Conservation (phyloP, 1,140 invertebrate species). For the Pseudomyrmex flavicornis region DNA sequence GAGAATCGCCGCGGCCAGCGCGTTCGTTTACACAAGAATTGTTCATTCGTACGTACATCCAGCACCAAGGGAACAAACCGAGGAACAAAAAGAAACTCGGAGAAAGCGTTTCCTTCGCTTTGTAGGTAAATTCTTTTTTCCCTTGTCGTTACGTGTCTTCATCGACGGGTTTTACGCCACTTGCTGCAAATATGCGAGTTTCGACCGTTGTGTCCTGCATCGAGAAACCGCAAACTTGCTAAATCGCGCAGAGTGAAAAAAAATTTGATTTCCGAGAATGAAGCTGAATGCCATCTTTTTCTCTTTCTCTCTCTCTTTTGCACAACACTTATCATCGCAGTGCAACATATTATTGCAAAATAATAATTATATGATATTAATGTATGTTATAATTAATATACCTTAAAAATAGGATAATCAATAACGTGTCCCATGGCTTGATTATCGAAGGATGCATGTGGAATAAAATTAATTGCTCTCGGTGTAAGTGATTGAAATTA, state of each 20-base stretch:
- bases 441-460: not conserved
- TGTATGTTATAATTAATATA: not conserved
- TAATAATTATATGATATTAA: too few species aligned
- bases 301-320: too few species aligned
- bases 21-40: constrained; percentile 65
- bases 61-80: constrained; percentile 37
- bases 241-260: not conserved
- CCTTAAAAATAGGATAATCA: not conserved
- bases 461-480: not conserved
- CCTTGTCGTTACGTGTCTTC: constrained; percentile 11
- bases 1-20: constrained; percentile 9
- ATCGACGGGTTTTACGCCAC: constrained; percentile 4
- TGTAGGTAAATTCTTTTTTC: constrained; percentile 34
- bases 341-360: too few species aligned
- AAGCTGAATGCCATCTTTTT: not conserved
- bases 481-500: not conserved
- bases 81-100: constrained; percentile 29
- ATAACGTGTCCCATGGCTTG: not conserved
- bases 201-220: not conserved
- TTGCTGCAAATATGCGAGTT: constrained; percentile 1
- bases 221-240: not conserved
- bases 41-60: constrained; percentile 47
- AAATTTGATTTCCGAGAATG: not conserved
- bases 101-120: constrained; percentile 40
- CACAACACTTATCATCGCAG: too few species aligned